Base-by-base conservation (phyloP, 2,888 invertebrate genomes). In the Caradrina clavipalpis region DNA sequence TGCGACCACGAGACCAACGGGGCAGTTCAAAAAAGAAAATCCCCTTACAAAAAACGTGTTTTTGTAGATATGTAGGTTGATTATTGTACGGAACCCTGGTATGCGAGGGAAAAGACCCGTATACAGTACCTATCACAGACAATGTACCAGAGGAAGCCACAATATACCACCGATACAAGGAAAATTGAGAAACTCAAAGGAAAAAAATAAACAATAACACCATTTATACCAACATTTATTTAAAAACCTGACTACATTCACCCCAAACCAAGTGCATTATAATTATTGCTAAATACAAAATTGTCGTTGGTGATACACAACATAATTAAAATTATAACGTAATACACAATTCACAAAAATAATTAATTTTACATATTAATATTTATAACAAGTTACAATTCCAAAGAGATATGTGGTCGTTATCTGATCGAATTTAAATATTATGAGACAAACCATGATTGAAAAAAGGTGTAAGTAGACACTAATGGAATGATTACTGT, bases 241-340 rank as follows among this genome's bases (percentile, higher is more conserved):
- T 89, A 90, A 91, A 94, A 93, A 93, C 90, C 89, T 91, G 89
- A 89, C 93, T 94, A 94, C 93, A 93, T 92, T 92, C 95, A 95
- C 93, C 96, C 94, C 92, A 94, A 95, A 95, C 96, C 95, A 93
- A 90, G 95, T 95, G 95, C 94, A 91, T 89, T 88, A 88, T 86
- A 88, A 84, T 86, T 80, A 88, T 86, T 81, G 86, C 84, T 86
- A 88, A 89, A 89, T 89, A 91, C 82, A 92, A 88, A 86, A 78
- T 86, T 78, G 81, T 85, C 81, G 78, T 78, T 81, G 81, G 82
- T 81, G 76, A 78, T 81, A 68, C 81, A 81, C 72, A 73, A 74
- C 71, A 69, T 76, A 69, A 74, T 51, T 70, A 73, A 66, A 76
- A 65, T 74, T 50, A 71, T 70, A 77, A 35, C 42, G 73, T 61